Conservation (phyloP, 1,140 invertebrate species). For the Hestina assimilis region DNA sequence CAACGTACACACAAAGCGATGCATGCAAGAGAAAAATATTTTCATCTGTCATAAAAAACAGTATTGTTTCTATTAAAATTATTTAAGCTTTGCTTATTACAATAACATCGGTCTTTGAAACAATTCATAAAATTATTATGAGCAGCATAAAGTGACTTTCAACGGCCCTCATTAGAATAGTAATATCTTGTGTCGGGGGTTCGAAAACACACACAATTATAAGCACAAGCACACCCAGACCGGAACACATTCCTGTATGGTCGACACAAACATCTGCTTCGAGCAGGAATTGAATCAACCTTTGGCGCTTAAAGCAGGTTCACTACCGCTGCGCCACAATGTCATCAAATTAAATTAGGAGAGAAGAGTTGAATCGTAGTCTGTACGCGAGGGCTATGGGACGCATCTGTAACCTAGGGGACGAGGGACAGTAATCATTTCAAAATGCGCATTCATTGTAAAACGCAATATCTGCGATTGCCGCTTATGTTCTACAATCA, state of each 20-base stretch:
- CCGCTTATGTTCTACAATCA: conserved; percentile 69
- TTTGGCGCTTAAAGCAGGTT: too few relatives aligned
- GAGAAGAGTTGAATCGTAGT: conserved; percentile 15
- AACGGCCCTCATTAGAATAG: too few relatives aligned
- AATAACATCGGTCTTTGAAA: too few relatives aligned
- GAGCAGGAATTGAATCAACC: too few relatives aligned
- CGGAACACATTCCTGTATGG: too few relatives aligned
- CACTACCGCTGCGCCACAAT: too few relatives aligned
- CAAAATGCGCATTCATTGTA: conserved; percentile 61
- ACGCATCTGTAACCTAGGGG: conserved; percentile 31
- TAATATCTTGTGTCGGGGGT: too few relatives aligned
- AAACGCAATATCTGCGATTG: conserved; percentile 67
- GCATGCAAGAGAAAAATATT: conserved; percentile 8
- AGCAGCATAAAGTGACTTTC: neutral
- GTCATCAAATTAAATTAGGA: conserved; percentile 28
- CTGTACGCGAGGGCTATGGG: conserved; percentile 24
- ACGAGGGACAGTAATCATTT: conserved; percentile 59
- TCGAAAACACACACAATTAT: too few relatives aligned
- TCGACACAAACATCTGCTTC: too few relatives aligned
- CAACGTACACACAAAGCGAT: conserved; percentile 28
- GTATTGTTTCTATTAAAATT: conserved; percentile 1
- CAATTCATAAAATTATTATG: too few relatives aligned
- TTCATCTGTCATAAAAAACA: conserved; percentile 12
- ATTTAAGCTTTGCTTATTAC: neutral
- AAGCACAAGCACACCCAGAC: too few relatives aligned